Evolutionary conservation across 2,888 invertebrate genomes (phyloP).

Genomic region (Eupithecia insigniata): DNA sequence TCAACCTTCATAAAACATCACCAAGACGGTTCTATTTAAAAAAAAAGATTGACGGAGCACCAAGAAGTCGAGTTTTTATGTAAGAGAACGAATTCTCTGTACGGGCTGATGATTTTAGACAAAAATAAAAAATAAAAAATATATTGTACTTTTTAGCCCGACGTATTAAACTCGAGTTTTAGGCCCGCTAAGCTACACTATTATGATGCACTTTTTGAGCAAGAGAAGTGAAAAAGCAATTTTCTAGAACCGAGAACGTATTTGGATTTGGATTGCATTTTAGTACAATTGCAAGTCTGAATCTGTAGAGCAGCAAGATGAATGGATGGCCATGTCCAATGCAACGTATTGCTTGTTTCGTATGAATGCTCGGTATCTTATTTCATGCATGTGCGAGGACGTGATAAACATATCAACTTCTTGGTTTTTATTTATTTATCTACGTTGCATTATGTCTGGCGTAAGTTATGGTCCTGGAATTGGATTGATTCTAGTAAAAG

Average conservation of each 20-base stretch:
- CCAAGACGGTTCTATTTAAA: no score
- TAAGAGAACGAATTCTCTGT: no score
- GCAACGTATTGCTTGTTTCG: slow-evolving; percentile 33
- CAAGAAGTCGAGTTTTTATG: no score
- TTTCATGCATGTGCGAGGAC: slow-evolving; percentile 30
- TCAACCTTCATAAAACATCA: no score
- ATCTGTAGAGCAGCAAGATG: slow-evolving; percentile 29
- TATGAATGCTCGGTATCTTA: slow-evolving; percentile 30
- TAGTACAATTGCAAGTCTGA: slow-evolving; percentile 26
- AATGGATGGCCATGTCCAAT: slow-evolving; percentile 35
- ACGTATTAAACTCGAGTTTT: no score
- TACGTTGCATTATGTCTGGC: not conserved
- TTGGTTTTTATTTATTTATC: slow-evolving; percentile 30
- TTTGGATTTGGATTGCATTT: slow-evolving; percentile 23
- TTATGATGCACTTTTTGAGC: no score
- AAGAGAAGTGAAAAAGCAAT: slow-evolving; percentile 6
- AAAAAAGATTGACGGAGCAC: no score
- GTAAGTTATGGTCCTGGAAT: not conserved
- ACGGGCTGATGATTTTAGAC: no score
- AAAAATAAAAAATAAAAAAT: no score
- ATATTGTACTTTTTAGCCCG: no score
- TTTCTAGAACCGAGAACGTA: slow-evolving; percentile 12
- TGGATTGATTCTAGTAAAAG: not conserved
- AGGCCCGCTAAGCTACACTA: no score
- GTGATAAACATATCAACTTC: slow-evolving; percentile 38